Evolutionary conservation across 1,140 invertebrate species (phyloP).

Genomic region (Tetragnatha versicolor): DNA sequence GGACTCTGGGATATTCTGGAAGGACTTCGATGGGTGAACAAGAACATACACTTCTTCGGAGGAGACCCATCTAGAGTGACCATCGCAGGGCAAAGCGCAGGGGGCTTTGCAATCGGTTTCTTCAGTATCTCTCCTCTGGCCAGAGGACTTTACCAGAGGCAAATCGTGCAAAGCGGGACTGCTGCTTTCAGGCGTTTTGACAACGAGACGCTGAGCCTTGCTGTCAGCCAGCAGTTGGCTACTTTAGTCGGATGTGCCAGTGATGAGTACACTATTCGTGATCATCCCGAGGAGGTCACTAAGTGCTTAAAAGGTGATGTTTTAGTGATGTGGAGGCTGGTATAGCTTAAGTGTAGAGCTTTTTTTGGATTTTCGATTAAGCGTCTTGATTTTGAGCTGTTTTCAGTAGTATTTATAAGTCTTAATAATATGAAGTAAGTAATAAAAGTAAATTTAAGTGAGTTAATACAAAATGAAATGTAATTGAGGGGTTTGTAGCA

Average conservation of each 20-base stretch:
- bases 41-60: conserved; percentile 9
- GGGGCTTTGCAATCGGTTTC: conserved; percentile 80
- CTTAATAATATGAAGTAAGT: no score
- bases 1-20: conserved; percentile 64
- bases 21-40: conserved; percentile 12
- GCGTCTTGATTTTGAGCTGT: no score
- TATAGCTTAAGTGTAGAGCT: no score
- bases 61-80: conserved; percentile 61
- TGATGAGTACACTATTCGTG: background rate
- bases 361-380: no score
- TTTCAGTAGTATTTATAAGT: no score
- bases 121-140: conserved; percentile 79
- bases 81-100: conserved; percentile 72
- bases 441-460: no score
- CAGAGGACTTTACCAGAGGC: conserved; percentile 56
- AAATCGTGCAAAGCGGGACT: conserved; percentile 66
- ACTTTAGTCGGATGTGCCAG: background rate
- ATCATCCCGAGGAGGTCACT: background rate
- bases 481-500: no score
- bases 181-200: background rate
- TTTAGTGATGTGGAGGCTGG: no score
- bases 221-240: background rate
- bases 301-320: conserved; percentile 1
- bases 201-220: background rate
- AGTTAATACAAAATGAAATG: no score